phyloP scores from a whole-genome alignment of 2,888 invertebrate species.

The Eupithecia subfuscata region DNA sequence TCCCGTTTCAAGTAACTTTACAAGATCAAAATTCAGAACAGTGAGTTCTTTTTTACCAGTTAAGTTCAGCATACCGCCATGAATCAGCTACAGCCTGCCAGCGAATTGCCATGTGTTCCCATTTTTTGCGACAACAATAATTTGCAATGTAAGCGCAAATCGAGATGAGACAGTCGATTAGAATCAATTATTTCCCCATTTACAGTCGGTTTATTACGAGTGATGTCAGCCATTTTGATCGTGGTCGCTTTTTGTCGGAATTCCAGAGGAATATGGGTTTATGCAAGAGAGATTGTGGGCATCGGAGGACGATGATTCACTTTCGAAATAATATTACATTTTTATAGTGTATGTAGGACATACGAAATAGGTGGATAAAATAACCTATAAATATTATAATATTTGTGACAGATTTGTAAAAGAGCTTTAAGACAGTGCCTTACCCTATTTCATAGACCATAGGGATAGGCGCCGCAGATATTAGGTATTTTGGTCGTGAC shows the following conservation, averaged over 20 bases:
- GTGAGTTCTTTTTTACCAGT: background rate
- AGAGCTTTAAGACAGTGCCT: background rate
- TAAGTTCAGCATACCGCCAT: constrained; percentile 8
- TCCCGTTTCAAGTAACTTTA: no score
- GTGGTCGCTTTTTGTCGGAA: constrained; percentile 41
- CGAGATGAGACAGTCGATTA: constrained; percentile 41
- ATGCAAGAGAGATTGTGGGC: constrained; percentile 12
- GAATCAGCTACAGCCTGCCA: constrained; percentile 22
- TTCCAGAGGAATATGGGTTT: constrained; percentile 30
- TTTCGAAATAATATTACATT: background rate
- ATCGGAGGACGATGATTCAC: background rate
- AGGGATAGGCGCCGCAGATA: no score
- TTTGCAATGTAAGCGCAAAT: constrained; percentile 42
- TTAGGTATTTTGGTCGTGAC: no score
- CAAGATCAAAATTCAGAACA: no score
- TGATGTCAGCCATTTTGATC: constrained; percentile 41
- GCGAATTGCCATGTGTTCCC: constrained; percentile 40
- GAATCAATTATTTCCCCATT: constrained; percentile 50
- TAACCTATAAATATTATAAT: background rate
- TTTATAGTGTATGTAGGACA: background rate
- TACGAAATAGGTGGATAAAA: background rate
- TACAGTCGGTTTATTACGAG: constrained; percentile 39
- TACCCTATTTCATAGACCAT: no score
- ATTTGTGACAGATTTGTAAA: background rate
- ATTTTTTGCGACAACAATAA: constrained; percentile 44